Evolutionary conservation across 2,888 invertebrate species (phyloP), one percentile per base, ranked within the genome.

Genomic region (Oasisia sp.): DNA sequence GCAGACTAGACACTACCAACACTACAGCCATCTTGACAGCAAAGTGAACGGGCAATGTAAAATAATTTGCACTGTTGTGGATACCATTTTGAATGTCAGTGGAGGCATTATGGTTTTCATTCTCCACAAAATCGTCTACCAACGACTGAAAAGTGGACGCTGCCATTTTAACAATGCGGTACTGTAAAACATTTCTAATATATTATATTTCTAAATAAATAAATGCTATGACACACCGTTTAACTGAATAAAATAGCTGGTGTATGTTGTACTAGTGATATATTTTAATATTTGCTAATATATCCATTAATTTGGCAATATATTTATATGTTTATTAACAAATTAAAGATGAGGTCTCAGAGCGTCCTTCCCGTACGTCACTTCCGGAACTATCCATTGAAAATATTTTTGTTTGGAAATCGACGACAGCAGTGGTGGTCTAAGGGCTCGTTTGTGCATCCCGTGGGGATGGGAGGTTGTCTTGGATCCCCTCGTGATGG

Each of bases 381-480:
- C 74, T 74, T 74, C 74, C 74, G 74, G 74, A 74, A 74, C 74
- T 50, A 74, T 74, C 74, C 27, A 74, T 74, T 74, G 74, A 74
- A 74, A 74, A 74, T 74, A 74, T 74, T 74, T 38, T 74, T n/a
- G 74, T n/a, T 74, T 74, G 74, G 74, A 74, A 74, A 74, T 74
- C 27, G 74, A 74, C 74, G 74, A 74, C 27, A 74, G 74, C 74
- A 74, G 74, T 74, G 74, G 74, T 74, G 74, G 74, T 74, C 74
- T 74, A 74, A 74, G 74, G 74, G 19, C 74, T 74, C 74, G 74
- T 74, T 74, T 74, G 74, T 74, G 74, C 74, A 74, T 74, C 74
- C 74, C 74, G 74, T 74, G 50, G 93, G 90, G 89, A 95, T 96
- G 96, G 96, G 96, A 95, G 96, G 96, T 94, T 96, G 96, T 94